Base-by-base conservation (phyloP, 2,888 invertebrate genomes). In the Thereva unica region DNA sequence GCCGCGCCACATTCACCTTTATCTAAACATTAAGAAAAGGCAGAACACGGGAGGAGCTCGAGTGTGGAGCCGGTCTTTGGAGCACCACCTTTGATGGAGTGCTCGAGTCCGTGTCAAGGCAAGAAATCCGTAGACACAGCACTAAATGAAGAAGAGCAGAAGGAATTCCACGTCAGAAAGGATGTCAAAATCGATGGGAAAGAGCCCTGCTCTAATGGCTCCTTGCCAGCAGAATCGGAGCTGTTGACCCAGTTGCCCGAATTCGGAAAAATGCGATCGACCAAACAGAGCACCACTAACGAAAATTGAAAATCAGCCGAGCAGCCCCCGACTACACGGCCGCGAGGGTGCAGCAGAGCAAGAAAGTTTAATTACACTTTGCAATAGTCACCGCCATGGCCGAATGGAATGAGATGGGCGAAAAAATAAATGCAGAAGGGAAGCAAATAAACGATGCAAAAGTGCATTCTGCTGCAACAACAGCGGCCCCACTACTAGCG, bases 181-280 rank as follows among this genome's bases (percentile, higher is more conserved):
- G 40, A 52, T 50, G 50, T 63, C 63, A 52, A 63, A 63, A 63
- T 63, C 63, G 52, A 63, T 63, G 23, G 63, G 35, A 50, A 42
- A 41, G 42, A 50, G 42, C 34, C 34, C 42, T 63, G 12, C 41
- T 8, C 52, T 63, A 52, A 50, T 50, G 52, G 49, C 50, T 63
- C 42, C 35, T 63, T 63, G 52, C 63, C 52, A 63, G 41, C 42
- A 57, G 35, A 54, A 6, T 37, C 8, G 12, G 50, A 50, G 42
- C 38, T 63, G 49, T 52, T 63, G 63, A 63, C 63, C 63, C 63
- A 63, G 50, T 63, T 63, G 52, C 63, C 59, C 63, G 63, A 63
- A 63, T 63, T 63, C 52, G 50, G 50, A 52, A 50, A 63, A 52
- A 50, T 63, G 49, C 52, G 50, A 63, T 63, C 52, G 63, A 59